These are phyloP conservation scores for Thymallus thymallus DNA, from an alignment of 2,113 vertebrate species.

Conservation along the genomic window DNA sequence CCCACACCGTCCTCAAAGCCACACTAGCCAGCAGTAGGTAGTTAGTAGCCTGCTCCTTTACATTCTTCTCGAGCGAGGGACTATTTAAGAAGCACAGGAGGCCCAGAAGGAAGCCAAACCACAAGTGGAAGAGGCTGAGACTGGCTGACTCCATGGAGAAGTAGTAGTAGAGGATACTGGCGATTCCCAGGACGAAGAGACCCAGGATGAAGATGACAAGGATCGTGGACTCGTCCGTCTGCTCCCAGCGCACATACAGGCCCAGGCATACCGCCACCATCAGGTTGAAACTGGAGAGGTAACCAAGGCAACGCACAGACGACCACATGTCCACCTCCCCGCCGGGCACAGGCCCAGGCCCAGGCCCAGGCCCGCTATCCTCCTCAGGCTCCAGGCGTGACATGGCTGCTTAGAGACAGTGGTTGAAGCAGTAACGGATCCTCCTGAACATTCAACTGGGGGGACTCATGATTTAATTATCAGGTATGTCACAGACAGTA, in stretches of 20 bases:
- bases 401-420: constrained; percentile 30
- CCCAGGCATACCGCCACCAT: constrained; percentile 91
- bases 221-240: constrained; percentile 86
- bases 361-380: constrained; percentile 43
- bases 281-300: constrained; percentile 87
- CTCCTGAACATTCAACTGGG: constrained; percentile 78
- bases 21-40: constrained; percentile 89
- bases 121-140: constrained; percentile 90
- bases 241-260: constrained; percentile 96
- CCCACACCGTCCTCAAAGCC: constrained; percentile 80
- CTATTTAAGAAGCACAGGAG: constrained; percentile 93
- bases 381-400: constrained; percentile 62
- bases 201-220: constrained; percentile 96
- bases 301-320: constrained; percentile 89
- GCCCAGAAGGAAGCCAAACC: constrained; percentile 95
- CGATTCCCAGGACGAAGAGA: constrained; percentile 93
- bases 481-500: neutral
- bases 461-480: neutral
- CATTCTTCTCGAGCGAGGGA: constrained; percentile 77
- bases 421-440: constrained; percentile 80
- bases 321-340: constrained; percentile 86
- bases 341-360: neutral
- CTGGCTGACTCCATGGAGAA: constrained; percentile 96
- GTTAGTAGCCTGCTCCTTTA: constrained; percentile 89
- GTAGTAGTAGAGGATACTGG: constrained; percentile 96